These are phyloP conservation scores for Hippocampus comes DNA, from an alignment of 2,113 vertebrate species.

Conservation along the genomic window DNA sequence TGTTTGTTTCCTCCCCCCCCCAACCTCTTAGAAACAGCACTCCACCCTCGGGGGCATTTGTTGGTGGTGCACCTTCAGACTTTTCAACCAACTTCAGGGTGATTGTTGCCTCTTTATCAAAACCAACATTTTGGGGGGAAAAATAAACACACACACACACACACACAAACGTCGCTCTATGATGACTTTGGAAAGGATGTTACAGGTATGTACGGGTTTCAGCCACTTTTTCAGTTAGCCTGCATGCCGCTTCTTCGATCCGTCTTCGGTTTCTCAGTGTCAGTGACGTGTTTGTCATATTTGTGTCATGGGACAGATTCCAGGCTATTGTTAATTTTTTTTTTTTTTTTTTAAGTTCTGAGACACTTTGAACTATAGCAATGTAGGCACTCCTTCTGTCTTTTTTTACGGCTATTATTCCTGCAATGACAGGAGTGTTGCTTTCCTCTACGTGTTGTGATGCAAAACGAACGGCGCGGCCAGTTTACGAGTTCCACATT, in stretches of 20 bases:
- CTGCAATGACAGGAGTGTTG: too few species aligned
- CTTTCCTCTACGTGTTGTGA: too few species aligned
- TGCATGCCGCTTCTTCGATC: slow-evolving; percentile 16
- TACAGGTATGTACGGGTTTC: slow-evolving; percentile 34
- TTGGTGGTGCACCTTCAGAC: slow-evolving; percentile 21
- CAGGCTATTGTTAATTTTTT: background rate
- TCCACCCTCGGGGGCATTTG: slow-evolving; percentile 20
- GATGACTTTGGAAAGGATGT: slow-evolving; percentile 52
- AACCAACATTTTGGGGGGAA: slow-evolving; percentile 37
- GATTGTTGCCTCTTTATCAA: slow-evolving; percentile 41
- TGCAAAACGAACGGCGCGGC: too few species aligned
- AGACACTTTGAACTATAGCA: too few species aligned
- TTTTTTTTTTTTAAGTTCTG: too few species aligned
- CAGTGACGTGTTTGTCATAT: background rate
- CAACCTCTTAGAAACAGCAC: slow-evolving; percentile 27
- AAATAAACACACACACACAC: background rate
- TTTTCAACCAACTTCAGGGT: slow-evolving; percentile 38
- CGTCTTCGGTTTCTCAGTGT: background rate
- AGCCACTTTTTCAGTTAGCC: slow-evolving; percentile 31
- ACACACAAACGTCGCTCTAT: slow-evolving; percentile 18
- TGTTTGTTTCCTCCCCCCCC: background rate
- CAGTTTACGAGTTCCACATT: too few species aligned
- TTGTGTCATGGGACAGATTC: slow-evolving; percentile 11
- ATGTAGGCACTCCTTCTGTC: too few species aligned
- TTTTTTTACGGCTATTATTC: too few species aligned